Percentiles rank a stretch among this genome's conserved stretches.
phyloP scores from a whole-genome alignment of 2,888 invertebrate genomes.

The Sinelater perroti region DNA sequence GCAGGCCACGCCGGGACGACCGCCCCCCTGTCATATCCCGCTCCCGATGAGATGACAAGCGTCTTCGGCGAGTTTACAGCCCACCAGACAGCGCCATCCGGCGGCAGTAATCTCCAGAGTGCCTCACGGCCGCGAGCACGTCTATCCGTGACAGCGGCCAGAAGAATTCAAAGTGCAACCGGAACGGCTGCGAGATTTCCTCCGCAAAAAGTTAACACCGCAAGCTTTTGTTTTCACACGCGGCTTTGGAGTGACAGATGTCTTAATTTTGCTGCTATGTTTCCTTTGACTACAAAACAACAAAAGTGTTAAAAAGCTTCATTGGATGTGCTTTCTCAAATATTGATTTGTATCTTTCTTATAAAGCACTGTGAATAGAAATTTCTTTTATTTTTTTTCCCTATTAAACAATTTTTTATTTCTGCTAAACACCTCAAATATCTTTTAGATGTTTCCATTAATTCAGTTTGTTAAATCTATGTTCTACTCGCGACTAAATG shows the following conservation, averaged over 20 bases:
- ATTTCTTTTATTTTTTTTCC: too few species aligned
- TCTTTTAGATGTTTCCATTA: too few species aligned
- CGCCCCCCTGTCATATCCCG: slow-evolving; percentile 26
- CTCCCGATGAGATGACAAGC: slow-evolving; percentile 36
- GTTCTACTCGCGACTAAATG: too few species aligned
- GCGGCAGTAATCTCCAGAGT: slow-evolving; percentile 38
- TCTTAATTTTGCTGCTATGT: too few species aligned
- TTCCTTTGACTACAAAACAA: too few species aligned
- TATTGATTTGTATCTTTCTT: too few species aligned
- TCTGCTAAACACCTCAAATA: too few species aligned
- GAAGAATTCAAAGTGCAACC: slow-evolving; percentile 30
- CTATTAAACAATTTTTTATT: too few species aligned
- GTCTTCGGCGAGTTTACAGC: slow-evolving; percentile 34
- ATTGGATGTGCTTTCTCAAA: too few species aligned
- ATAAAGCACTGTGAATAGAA: too few species aligned
- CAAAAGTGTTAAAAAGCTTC: too few species aligned
- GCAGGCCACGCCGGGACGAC: slow-evolving; percentile 27
- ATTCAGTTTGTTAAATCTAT: too few species aligned
- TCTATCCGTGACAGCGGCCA: slow-evolving; percentile 33
- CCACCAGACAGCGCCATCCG: slow-evolving; percentile 34
- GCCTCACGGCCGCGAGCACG: slow-evolving; percentile 29
- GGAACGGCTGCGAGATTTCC: slow-evolving; percentile 14
- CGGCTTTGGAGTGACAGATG: slow-evolving; percentile 10
- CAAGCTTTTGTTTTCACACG: slow-evolving; percentile 14
- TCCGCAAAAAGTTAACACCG: slow-evolving; percentile 16